These are phyloP conservation scores for Enteromius mattozi DNA, from an alignment of 2,797 vertebrate species.

Conservation along the genomic window DNA sequence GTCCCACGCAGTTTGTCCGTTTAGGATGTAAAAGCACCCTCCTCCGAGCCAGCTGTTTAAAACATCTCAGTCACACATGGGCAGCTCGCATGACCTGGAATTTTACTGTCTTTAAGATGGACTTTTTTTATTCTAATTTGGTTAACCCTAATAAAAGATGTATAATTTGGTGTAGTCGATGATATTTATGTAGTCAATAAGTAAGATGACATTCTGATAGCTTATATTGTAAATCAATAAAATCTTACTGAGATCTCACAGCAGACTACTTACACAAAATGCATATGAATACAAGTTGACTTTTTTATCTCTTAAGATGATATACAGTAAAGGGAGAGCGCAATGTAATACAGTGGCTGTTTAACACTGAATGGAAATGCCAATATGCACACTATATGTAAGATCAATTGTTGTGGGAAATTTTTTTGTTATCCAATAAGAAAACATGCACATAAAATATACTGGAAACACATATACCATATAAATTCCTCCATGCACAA, in stretches of 20 bases:
- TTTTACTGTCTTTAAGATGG: background rate
- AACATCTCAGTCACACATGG: background rate
- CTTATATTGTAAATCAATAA: background rate
- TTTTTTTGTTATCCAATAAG: background rate
- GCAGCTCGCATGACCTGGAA: conserved; percentile 1
- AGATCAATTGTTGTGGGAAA: background rate
- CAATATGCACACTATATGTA: background rate
- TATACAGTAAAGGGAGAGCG: background rate
- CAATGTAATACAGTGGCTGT: background rate
- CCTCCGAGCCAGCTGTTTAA: conserved; percentile 9
- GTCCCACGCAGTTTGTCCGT: conserved; percentile 29
- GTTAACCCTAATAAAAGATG: background rate
- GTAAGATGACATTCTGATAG: background rate
- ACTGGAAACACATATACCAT: background rate
- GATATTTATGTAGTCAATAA: background rate
- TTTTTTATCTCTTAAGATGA: background rate
- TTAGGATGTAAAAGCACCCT: conserved; percentile 33
- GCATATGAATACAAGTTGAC: background rate
- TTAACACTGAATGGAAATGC: background rate
- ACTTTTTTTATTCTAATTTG: background rate
- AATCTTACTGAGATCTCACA: background rate
- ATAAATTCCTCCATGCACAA: background rate
- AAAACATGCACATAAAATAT: background rate
- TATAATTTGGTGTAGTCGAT: background rate
- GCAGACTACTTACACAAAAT: background rate